These are phyloP conservation scores for Nebria salina DNA, from an alignment of 2,888 invertebrate genomes.

Conservation along the genomic window DNA sequence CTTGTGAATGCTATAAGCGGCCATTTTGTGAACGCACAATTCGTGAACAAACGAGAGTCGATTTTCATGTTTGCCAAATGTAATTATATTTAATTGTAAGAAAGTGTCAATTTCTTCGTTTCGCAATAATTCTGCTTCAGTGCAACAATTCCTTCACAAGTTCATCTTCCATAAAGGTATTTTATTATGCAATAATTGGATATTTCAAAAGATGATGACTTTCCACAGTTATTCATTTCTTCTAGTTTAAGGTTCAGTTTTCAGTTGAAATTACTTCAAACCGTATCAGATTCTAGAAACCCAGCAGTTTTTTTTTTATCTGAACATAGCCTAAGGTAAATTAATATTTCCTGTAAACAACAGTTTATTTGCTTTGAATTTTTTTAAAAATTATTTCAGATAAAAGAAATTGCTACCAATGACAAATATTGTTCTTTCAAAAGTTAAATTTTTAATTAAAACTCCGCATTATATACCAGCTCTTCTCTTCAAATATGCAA, in stretches of 20 bases:
- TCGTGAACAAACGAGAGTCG: neutral
- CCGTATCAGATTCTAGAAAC: slow-evolving; percentile 28
- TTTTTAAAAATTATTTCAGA: neutral
- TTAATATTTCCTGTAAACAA: slow-evolving; percentile 32
- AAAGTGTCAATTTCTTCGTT: slow-evolving; percentile 41
- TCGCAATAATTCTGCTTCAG: slow-evolving; percentile 27
- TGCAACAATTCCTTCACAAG: slow-evolving; percentile 40
- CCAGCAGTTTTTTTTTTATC: neutral
- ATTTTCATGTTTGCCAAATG: slow-evolving; percentile 29
- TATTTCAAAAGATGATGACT: slow-evolving; percentile 24
- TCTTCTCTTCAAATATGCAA: neutral
- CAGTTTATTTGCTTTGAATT: neutral
- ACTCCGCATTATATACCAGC: neutral
- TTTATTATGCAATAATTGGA: slow-evolving; percentile 42
- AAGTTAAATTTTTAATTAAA: neutral
- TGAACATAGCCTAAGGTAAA: neutral
- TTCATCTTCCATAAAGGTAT: slow-evolving; percentile 33
- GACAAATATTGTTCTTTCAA: neutral
- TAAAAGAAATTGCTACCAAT: neutral
- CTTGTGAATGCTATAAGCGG: neutral
- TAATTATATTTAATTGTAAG: slow-evolving; percentile 24
- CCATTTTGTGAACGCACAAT: neutral
- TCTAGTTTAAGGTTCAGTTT: slow-evolving; percentile 25
- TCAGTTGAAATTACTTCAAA: slow-evolving; percentile 26
- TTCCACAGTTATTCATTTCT: slow-evolving; percentile 23